Conservation (phyloP, 2,113 vertebrate species). For the Dissostichus mawsoni region DNA sequence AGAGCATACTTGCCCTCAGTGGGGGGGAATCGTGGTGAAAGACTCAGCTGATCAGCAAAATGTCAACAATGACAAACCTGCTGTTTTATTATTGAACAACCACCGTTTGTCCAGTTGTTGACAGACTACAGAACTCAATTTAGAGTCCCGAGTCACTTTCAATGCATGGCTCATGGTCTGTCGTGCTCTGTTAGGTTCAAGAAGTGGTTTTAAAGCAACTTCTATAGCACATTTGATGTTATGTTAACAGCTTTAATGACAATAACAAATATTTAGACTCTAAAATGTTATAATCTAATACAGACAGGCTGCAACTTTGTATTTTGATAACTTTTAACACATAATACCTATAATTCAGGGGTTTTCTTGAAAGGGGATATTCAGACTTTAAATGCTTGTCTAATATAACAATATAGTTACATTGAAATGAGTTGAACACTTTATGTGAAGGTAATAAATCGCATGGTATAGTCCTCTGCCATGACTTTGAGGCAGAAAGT, state of each 20-base stretch:
- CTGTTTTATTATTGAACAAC: constrained; percentile 34
- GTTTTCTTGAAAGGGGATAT: too few species aligned
- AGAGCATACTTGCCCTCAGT: not conserved
- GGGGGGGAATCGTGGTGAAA: not conserved
- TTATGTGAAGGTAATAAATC: not conserved
- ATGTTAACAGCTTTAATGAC: not conserved
- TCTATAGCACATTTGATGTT: not conserved
- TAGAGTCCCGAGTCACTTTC: not conserved
- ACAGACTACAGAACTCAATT: not conserved
- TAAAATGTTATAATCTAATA: not conserved
- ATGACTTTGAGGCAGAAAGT: not conserved
- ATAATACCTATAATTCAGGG: not conserved
- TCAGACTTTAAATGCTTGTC: too few species aligned
- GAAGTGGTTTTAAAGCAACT: not conserved
- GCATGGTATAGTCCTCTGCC: not conserved
- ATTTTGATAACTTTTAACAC: not conserved
- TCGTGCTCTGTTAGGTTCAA: not conserved
- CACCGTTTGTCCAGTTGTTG: constrained; percentile 26
- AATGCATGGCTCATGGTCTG: not conserved
- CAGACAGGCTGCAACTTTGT: not conserved
- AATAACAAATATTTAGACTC: not conserved
- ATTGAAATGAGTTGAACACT: not conserved
- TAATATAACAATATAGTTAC: too few species aligned
- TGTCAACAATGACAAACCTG: constrained; percentile 11
- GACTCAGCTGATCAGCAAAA: constrained; percentile 58